Conservation (phyloP, 2,797 vertebrate genomes). For the Pangasius macronema region DNA sequence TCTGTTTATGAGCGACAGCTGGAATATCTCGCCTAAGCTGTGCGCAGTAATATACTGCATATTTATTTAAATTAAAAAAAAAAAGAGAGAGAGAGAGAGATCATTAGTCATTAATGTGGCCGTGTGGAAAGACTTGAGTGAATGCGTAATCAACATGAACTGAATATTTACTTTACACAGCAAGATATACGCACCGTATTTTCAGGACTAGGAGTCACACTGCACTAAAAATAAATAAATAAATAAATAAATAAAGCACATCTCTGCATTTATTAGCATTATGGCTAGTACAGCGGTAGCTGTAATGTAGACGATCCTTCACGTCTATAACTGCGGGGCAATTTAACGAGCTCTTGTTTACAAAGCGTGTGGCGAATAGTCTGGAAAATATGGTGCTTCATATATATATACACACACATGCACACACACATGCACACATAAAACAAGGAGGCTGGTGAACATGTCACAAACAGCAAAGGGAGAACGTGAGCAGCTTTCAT, state of each 20-base stretch:
- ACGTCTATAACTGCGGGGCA: not conserved
- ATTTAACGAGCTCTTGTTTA: not conserved
- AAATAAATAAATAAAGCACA: too few species aligned
- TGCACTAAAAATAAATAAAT: not conserved
- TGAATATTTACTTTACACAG: not conserved
- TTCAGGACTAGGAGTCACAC: not conserved
- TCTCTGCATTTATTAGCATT: not conserved
- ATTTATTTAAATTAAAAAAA: not conserved
- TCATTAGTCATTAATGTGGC: not conserved
- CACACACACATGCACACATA: not conserved
- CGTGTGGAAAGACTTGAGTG: not conserved
- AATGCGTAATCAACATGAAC: not conserved
- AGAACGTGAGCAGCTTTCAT: not conserved
- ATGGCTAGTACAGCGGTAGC: not conserved
- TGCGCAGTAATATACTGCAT: not conserved
- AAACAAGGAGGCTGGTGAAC: not conserved
- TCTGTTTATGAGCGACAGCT: not conserved
- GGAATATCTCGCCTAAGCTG: not conserved
- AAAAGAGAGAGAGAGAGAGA: not conserved
- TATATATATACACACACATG: not conserved
- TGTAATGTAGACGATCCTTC: not conserved
- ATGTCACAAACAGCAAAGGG: not conserved
- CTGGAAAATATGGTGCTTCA: slow-evolving; percentile 6
- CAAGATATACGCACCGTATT: not conserved
- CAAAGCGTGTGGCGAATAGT: not conserved